Evolutionary conservation across 1,140 invertebrate genomes (phyloP), one percentile per base, ranked within the genome.

Genomic region (Drosophila elegans): DNA sequence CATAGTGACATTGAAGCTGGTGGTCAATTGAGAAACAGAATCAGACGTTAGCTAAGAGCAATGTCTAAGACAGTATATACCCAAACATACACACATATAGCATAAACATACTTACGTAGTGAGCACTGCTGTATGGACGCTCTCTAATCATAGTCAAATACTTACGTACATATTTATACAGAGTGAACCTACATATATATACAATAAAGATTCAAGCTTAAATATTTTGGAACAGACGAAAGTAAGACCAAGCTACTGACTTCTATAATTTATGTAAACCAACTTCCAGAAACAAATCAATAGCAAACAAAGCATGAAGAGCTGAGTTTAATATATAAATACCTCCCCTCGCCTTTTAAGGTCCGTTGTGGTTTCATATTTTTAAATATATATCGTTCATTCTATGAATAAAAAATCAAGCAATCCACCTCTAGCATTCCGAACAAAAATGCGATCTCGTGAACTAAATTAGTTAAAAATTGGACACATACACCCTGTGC

Each of bases 41-140:
- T 74, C 55, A 85, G 61, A 86, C 71, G 76, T 88, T 86, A 88
- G 82, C 82, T 88, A 75, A 80, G 82, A 88, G 79, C 79, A 78
- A 63, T 51, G 42, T 62, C 60, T 72, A 68, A 57, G 64, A 74
- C 61, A 54, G 21, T 36, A 60, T 60, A 56, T 44, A 68, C 48
- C 38, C 16, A 64, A 16, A 54, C 66, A 60, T 42, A 60, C 42
- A 59, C 42, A 59, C 39, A 55, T 48, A 41, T 57, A 74, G 25
- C 51, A 53, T 54, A 57, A 59, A 41, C 39, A 46, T 52, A 61
- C 38, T 75, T 42, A 60, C 51, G 75, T 80, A 73, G 77, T 80
- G 72, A 64, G 81, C 81, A 80, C 77, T 73, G 80, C 72, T 78
- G 75, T 75, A 75, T 59, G 61, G 36, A 79, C 55, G 71, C 83